Base-by-base conservation (phyloP, 2,113 vertebrate genomes). In the Campylorhamphus procurvoides region DNA sequence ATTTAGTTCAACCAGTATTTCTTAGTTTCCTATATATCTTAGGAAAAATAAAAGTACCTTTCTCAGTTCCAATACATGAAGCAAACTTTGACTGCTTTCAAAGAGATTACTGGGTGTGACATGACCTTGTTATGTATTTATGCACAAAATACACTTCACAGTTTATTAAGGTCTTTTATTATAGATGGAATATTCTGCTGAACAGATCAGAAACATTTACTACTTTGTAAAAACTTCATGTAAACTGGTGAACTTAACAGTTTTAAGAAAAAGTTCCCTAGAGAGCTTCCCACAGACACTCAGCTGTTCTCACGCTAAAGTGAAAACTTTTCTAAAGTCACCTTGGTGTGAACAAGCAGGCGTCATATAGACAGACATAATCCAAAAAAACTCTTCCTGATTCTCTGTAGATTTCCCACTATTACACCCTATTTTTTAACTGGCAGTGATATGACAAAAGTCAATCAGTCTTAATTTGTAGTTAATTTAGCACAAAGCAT, bases 131-230 rank as follows among this genome's bases (percentile, higher is more conserved):
- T 66, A 87, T 10, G 15, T 40, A 79, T 82, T 64, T 83, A 68
- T 47, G 29, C 29, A 78, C 49, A 75, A 91, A 88, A 78, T 78
- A 17, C 7, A 86, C n/a, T 82, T 67, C 15, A 25, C 12, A 33
- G 35, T 89, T 94, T 85, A 74, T 78, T 87, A 60, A 63, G 10
- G 50, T 90, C 44, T 59, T 87, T 91, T 82, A 67, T 73, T 67
- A 67, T 28, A 76, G 24, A 42, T 29, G 2, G 29, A 84, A 55
- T 69, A 83, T 60, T 39, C 46, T 4, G 5, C 35, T 60, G 49
- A 89, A 91, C 18, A 80, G 52, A 91, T 79, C 42, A 91, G 73
- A 87, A 80, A 74, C 24, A 67, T 90, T 87, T 92, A 59, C 20
- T 33, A 67, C 31, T 93, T 92, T 71, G 25, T 78, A 59, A 73